Conservation (phyloP, 2,888 invertebrate genomes). For the Gisinianus flammeolus region DNA sequence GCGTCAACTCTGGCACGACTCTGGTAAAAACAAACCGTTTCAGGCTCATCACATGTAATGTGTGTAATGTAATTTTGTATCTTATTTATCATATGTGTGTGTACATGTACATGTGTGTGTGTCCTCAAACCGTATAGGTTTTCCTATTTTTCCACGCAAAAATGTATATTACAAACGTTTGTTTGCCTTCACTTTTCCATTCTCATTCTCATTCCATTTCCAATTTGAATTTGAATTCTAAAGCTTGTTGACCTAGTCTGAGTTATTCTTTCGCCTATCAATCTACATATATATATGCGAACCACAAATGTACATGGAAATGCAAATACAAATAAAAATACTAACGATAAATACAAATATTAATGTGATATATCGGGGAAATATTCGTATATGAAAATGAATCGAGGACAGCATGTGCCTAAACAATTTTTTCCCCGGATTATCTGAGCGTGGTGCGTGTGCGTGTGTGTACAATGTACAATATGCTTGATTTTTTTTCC, state of each 20-base stretch:
- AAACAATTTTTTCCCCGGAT: no score
- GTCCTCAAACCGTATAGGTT: neutral
- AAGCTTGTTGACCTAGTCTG: neutral
- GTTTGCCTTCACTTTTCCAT: neutral
- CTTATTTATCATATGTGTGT: neutral
- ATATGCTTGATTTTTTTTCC: no score
- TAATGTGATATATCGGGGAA: no score
- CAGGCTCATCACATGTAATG: neutral
- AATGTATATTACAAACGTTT: neutral
- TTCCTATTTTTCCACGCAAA: neutral
- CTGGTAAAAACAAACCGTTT: constrained; percentile 15
- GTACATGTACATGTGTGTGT: neutral
- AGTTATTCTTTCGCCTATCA: neutral
- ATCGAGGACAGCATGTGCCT: no score
- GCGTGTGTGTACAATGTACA: no score
- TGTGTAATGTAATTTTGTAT: neutral
- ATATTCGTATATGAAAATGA: no score
- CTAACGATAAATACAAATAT: neutral
- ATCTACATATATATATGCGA: neutral
- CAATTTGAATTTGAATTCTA: no score
- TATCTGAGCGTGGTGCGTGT: no score
- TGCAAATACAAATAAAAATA: neutral
- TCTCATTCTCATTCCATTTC: neutral
- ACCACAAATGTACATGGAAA: neutral
- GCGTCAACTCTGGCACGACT: constrained; percentile 14